Evolutionary conservation across 2,888 invertebrate species (phyloP).

Genomic region (Sminthurides aquaticus): DNA sequence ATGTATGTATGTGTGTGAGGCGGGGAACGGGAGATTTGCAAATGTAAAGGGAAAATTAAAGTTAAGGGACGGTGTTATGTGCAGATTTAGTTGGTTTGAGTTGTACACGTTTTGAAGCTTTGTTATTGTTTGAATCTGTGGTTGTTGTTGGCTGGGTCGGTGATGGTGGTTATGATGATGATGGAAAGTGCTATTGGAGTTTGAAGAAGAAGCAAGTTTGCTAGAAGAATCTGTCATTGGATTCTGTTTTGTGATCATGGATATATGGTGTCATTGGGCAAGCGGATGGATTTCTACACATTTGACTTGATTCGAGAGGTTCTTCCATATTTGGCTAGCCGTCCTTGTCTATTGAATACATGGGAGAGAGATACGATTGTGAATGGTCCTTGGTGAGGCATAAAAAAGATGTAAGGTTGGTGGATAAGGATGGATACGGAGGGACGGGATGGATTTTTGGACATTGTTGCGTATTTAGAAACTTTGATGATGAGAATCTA

Average conservation of each 20-base stretch:
- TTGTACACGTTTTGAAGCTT: neutral
- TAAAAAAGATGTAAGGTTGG: neutral
- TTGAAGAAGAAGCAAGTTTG: neutral
- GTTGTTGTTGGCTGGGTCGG: neutral
- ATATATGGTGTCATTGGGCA: constrained; percentile 22
- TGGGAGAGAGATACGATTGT: neutral
- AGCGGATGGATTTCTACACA: constrained; percentile 23
- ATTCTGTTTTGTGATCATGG: neutral
- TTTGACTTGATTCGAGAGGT: neutral
- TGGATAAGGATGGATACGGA: neutral
- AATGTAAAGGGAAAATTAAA: neutral
- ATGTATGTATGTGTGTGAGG: no score
- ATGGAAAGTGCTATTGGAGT: neutral
- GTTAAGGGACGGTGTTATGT: neutral
- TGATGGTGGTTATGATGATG: neutral
- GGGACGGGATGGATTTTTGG: no score
- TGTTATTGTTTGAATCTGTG: neutral
- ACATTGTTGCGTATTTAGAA: neutral
- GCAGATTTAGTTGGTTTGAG: neutral
- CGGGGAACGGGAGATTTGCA: neutral
- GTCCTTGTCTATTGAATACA: constrained; percentile 12
- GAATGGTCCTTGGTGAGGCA: neutral
- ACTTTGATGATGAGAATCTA: no score
- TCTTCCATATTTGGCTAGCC: constrained; percentile 17
- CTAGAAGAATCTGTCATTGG: constrained; percentile 2